These are phyloP conservation scores for Standfussiana lucernea DNA, from an alignment of 2,888 invertebrate species.

Conservation along the genomic window DNA sequence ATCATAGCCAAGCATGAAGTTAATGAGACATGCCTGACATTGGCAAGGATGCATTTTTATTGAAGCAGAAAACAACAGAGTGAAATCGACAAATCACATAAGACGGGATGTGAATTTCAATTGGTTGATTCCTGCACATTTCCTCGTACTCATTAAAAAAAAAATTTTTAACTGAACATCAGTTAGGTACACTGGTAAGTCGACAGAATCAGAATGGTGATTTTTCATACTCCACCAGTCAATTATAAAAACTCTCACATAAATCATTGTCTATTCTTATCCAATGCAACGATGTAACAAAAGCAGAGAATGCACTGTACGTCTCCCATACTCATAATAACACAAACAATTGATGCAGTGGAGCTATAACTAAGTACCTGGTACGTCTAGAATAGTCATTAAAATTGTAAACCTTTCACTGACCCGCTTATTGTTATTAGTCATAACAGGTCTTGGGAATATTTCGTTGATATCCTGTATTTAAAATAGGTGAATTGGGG, in stretches of 20 bases:
- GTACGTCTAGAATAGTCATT: background rate
- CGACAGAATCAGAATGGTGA: background rate
- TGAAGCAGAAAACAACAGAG: background rate
- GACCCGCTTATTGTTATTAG: conserved; percentile 21
- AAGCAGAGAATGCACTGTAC: conserved; percentile 1
- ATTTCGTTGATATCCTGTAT: conserved; percentile 18
- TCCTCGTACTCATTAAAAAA: background rate
- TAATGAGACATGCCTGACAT: background rate
- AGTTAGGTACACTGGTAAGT: background rate
- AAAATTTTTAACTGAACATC: background rate
- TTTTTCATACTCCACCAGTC: background rate
- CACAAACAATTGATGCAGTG: conserved; percentile 12
- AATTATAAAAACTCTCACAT: conserved; percentile 14
- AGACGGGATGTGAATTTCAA: background rate
- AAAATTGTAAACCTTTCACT: conserved; percentile 39
- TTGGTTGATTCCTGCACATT: background rate
- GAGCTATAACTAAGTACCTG: background rate
- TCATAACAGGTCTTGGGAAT: conserved; percentile 22
- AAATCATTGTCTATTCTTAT: conserved; percentile 21
- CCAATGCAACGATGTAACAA: conserved; percentile 17
- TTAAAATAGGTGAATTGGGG: background rate
- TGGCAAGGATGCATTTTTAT: background rate
- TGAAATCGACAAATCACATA: background rate
- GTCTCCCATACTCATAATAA: background rate
- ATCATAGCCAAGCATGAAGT: background rate